Evolutionary conservation across 2,888 invertebrate genomes (phyloP).

Genomic region (Ormyrus thymus): DNA sequence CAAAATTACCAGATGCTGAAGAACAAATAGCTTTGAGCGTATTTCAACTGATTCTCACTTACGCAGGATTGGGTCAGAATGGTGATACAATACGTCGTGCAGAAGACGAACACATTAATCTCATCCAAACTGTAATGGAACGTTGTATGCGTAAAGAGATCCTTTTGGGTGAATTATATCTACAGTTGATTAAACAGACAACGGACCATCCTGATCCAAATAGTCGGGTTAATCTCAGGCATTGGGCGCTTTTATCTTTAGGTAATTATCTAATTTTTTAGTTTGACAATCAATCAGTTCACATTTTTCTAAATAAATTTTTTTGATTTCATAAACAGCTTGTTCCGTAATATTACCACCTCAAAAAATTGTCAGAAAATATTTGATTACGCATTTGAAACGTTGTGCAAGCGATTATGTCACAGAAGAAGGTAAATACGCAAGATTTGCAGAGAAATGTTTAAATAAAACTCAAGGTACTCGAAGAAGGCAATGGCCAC

Average conservation of each 20-base stretch:
- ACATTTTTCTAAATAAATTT: not conserved
- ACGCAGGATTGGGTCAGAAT: constrained; percentile 87
- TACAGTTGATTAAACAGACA: constrained; percentile 95
- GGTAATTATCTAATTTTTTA: constrained; percentile 23
- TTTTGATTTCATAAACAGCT: constrained; percentile 68
- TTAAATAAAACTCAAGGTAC: constrained; percentile 83
- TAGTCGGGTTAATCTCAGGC: constrained; percentile 89
- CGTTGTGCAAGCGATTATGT: constrained; percentile 91
- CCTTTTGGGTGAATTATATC: constrained; percentile 90
- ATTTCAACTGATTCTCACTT: constrained; percentile 91
- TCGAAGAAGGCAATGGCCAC: constrained; percentile 90
- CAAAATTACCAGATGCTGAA: constrained; percentile 89
- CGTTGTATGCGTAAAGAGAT: constrained; percentile 93
- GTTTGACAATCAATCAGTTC: too few species aligned
- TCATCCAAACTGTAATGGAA: constrained; percentile 92
- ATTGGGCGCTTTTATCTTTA: constrained; percentile 92
- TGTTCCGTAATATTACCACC: constrained; percentile 91
- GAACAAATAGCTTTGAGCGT: constrained; percentile 91
- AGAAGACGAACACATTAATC: constrained; percentile 90
- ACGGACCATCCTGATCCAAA: constrained; percentile 94
- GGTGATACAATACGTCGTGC: constrained; percentile 82
- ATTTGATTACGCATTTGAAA: constrained; percentile 91
- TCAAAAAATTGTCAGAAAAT: constrained; percentile 88
- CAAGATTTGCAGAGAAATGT: constrained; percentile 93
- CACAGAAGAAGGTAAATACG: constrained; percentile 96